Evolutionary conservation across 1,140 invertebrate species (phyloP), one percentile per base, ranked within the genome.

Genomic region (Fragariocoptes setiger): DNA sequence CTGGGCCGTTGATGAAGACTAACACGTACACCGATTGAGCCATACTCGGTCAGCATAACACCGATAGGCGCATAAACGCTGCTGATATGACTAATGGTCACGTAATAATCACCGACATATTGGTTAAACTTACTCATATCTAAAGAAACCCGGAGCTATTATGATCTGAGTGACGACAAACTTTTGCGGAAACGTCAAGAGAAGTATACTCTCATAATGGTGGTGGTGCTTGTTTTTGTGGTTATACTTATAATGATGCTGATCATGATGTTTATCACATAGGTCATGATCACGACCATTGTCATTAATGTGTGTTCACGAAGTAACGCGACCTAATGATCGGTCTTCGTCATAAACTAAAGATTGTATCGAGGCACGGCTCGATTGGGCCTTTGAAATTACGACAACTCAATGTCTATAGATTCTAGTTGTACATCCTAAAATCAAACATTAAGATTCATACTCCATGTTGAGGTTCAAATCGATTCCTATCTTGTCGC

Each of bases 231-330:
- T 19, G 36, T 47, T 44, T 14, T 42, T 39, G 44, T 53, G 50
- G 13, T 42, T 47, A 48, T 59, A 53, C 25, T 44, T 17, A n/a
- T 42, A 3, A n/a, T n/a, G n/a, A 15, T 47, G 46, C 37, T 49
- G 48, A 22, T 35, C 40, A 36, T 51, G 44, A 21, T 44, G 25
- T 42, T 65, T 60, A 49, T 53, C 49, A 3, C 39, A 43, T 41
- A 52, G 52, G 42, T 42, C 45, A 25, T 48, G 49, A 19, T n/a
- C n/a, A n/a, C n/a, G n/a, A n/a, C n/a, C n/a, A n/a, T n/a, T n/a
- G n/a, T n/a, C n/a, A n/a, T n/a, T n/a, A n/a, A n/a, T n/a, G n/a
- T n/a, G n/a, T n/a, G n/a, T n/a, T n/a, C n/a, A n/a, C n/a, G n/a
- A n/a, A n/a, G n/a, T n/a, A n/a, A n/a, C n/a, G n/a, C n/a, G n/a